phyloP scores from a whole-genome alignment of 2,797 vertebrate genomes.

The Crocodylus rhombifer region DNA sequence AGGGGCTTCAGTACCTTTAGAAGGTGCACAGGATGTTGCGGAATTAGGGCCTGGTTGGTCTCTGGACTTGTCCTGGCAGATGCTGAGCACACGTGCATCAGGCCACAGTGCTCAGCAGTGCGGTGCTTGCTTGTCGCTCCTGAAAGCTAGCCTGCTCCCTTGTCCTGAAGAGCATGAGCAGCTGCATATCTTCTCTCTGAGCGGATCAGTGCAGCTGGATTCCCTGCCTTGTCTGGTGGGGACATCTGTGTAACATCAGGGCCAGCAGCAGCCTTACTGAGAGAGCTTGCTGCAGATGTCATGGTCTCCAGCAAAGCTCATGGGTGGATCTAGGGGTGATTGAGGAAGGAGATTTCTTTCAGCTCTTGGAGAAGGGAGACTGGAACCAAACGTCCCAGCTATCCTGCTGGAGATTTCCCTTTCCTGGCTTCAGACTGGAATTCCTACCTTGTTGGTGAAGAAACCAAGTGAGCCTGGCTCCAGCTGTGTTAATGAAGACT shows the following conservation, averaged over 20 bases:
- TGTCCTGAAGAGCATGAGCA: neutral
- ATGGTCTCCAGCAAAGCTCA: neutral
- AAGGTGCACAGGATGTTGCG: too few species aligned
- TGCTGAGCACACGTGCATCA: neutral
- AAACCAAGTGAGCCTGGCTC: neutral
- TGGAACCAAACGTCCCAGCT: neutral
- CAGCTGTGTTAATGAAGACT: neutral
- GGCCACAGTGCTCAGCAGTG: neutral
- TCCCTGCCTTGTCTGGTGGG: neutral
- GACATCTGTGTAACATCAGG: neutral
- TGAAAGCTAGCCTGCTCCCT: neutral
- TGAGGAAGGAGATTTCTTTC: neutral
- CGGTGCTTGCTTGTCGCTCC: neutral
- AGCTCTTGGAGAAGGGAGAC: neutral
- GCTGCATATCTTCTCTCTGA: neutral
- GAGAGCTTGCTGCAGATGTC: neutral
- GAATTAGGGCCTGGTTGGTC: neutral
- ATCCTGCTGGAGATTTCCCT: neutral
- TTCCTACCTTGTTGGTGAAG: neutral
- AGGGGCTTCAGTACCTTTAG: neutral
- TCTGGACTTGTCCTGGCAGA: neutral
- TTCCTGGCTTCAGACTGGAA: neutral
- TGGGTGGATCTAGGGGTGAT: neutral
- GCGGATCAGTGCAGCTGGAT: neutral
- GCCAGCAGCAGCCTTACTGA: neutral